Evolutionary conservation across 2,113 vertebrate genomes (phyloP), one percentile per base, ranked within the genome.

Genomic region (Egretta garzetta): DNA sequence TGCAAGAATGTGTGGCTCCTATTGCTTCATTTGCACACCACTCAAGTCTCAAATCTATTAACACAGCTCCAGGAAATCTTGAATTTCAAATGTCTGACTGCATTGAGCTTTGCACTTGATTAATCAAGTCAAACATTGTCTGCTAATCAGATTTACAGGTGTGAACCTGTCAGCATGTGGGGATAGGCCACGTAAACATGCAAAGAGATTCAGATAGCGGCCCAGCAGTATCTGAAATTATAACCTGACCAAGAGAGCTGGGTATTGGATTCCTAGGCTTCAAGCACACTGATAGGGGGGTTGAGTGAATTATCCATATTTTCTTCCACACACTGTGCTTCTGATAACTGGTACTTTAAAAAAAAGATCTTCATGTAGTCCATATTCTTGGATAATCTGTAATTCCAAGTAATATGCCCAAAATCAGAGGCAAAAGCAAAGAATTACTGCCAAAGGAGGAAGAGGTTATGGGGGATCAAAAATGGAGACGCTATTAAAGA

Each of bases 51-150:
- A 92, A 72, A 89, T 56, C 87, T 88, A 63, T 96, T 91, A 95
- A 68, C 32, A 14, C 19, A 91, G 84, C 86, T 96, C 71, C 96
- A 97, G 94, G 93, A 97, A 96, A 94, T 93, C 95, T 43, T 91
- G 91, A 93, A 87, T 72, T 96, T 93, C 91, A 85, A 70, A 59
- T 56, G 43, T 85, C 88, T 89, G 79, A 80, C 89, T 70, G 86
- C 77, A 91, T 9, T 86, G 89, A 91, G 87, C 62, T 92, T 92
- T 94, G 80, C 92, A 85, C 94, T 89, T 90, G 92, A 94, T 64
- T 94, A 94, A 90, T 93, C 92, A 93, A 96, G 89, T 93, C 71
- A 89, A 94, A 96, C 89, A 80, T 82, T 82, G 84, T 90, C 80
- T 87, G 49, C 63, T 92, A 91, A 94, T 94, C 89, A 96, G 96